Evolutionary conservation across 2,888 invertebrate genomes (phyloP), one percentile per base, ranked within the genome.

Genomic region (Philereme transversata): DNA sequence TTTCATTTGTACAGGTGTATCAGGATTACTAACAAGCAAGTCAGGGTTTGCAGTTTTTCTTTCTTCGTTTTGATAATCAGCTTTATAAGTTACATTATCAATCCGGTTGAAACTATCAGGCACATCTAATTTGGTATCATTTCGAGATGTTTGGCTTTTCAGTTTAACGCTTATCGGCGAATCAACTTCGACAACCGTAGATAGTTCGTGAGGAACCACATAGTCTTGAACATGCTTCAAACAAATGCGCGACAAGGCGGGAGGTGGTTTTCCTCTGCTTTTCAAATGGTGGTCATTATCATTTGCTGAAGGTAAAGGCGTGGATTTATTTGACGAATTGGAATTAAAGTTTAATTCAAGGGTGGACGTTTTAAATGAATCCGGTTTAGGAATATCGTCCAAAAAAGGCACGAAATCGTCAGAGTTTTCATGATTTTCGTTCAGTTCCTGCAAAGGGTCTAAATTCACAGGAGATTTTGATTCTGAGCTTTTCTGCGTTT

Each of bases 151-250:
- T 49, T 81, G 79, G 55, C 71, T 85, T 77, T 85, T 87, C 22
- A 88, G 65, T 80, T 86, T 88, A 0, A 90, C 84, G 57, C 95
- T 94, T 70, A 93, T 93, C 0, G 95, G 95, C 0, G 95, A 95
- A 68, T 95, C 95, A 4, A 95, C 94, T 83, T 95, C 95, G 0
- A 94, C 83, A 47, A 95, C 95, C 3, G 95, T 95, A 5, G 95
- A 95, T 47, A 95, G 81, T 78, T 95, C 95, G 72, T 95, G 95
- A 0, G 92, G 92, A 53, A 84, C 68, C n/a, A 87, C 64, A 58
- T 73, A 67, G 44, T 87, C 88, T 63, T 84, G 79, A 3, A 73
- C 78, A 62, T 81, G 75, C 77, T 87, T 92, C 51, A 90, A 78
- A 75, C 82, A 77, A 47, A 86, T 75, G 35, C 91, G 82, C 22